phyloP scores from a whole-genome alignment of 2,113 vertebrate species.

The Patagioenas fasciata region DNA sequence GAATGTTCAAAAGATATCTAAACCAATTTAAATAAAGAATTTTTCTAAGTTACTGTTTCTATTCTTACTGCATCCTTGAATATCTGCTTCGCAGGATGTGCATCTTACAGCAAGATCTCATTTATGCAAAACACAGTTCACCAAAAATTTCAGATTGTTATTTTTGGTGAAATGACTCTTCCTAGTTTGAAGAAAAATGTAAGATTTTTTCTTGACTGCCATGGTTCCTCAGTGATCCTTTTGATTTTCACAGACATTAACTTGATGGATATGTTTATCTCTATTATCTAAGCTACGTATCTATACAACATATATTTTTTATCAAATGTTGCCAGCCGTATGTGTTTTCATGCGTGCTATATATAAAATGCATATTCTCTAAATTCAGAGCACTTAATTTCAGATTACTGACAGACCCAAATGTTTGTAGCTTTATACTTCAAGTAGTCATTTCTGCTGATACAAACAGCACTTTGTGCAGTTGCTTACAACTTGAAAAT shows the following conservation, averaged over 20 bases:
- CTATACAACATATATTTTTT: background rate
- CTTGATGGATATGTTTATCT: background rate
- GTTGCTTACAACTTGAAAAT: slow-evolving; percentile 50
- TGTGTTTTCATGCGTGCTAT: background rate
- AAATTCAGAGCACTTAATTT: slow-evolving; percentile 15
- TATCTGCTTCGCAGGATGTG: background rate
- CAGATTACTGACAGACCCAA: background rate
- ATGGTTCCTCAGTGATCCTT: background rate
- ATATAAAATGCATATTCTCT: background rate
- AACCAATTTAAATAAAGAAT: background rate
- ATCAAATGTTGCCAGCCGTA: background rate
- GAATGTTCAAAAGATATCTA: background rate
- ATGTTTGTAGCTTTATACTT: slow-evolving; percentile 45
- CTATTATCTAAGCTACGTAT: background rate
- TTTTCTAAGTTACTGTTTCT: background rate
- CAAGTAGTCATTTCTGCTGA: slow-evolving; percentile 43
- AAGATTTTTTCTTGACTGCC: background rate
- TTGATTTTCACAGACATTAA: background rate
- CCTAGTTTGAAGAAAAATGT: background rate
- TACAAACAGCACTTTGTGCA: slow-evolving; percentile 35
- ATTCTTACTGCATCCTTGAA: background rate
- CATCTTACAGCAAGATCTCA: background rate
- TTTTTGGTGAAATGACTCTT: background rate
- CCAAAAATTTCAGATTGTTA: background rate
- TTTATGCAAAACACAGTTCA: background rate